These are phyloP conservation scores for Urosaurus nigricauda DNA, from an alignment of 2,797 vertebrate genomes.

Conservation along the genomic window DNA sequence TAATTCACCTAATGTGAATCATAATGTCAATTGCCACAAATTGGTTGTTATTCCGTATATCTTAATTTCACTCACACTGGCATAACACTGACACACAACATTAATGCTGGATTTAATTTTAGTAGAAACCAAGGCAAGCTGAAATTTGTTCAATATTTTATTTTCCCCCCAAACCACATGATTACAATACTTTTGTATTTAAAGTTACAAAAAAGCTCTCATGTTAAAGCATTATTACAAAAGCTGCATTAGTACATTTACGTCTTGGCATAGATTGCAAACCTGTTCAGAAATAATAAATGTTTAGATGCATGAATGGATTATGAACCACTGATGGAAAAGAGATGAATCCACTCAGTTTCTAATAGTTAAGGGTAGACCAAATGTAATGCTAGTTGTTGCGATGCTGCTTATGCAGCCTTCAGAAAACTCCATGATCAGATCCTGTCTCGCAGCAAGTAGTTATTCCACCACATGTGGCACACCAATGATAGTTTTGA, in stretches of 20 bases:
- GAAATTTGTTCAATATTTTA: constrained; percentile 57
- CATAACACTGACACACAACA: neutral
- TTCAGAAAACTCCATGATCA: neutral
- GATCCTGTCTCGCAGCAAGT: no score
- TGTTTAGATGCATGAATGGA: constrained; percentile 45
- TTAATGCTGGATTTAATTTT: neutral
- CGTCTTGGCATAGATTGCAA: neutral
- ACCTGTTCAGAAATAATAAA: constrained; percentile 26
- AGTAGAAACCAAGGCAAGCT: neutral
- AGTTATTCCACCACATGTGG: neutral
- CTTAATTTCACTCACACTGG: neutral
- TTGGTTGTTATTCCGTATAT: neutral
- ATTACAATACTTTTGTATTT: constrained; percentile 59
- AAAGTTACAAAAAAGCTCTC: constrained; percentile 50
- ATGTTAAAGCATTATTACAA: constrained; percentile 63
- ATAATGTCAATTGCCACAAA: neutral
- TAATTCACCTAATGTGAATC: no score
- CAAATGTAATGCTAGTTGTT: neutral
- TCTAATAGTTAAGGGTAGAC: neutral
- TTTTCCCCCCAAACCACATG: constrained; percentile 59
- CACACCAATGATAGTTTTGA: neutral
- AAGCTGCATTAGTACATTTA: constrained; percentile 41
- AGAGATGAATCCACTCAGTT: neutral
- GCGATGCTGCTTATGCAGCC: neutral
- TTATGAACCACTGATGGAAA: neutral